A percentile compares a stretch with the other conserved stretches of the same genome.
Evolutionary conservation across 2,113 vertebrate genomes (phyloP).

Genomic region (Tiliqua scincoides): DNA sequence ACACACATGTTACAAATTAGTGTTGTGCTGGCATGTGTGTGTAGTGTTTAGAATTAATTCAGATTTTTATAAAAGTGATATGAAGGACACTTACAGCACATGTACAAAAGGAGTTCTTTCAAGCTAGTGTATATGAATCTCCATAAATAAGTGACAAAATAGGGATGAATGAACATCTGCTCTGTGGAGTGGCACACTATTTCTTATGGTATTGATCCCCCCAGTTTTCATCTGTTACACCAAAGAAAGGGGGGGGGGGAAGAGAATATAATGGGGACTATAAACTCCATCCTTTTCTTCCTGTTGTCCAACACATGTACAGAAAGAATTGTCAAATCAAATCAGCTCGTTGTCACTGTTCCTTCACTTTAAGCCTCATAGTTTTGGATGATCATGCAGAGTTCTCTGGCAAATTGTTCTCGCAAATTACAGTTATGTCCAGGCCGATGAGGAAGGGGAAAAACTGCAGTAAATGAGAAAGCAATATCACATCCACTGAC

Average conservation of each 20-base stretch:
- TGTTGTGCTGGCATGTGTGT: neutral
- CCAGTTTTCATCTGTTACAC: neutral
- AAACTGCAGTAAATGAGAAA: conserved; percentile 87
- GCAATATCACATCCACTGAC: conserved; percentile 42
- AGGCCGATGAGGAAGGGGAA: conserved; percentile 64
- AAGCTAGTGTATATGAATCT: neutral
- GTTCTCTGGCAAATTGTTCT: conserved; percentile 79
- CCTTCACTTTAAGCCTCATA: conserved; percentile 72
- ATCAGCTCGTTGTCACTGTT: conserved; percentile 20
- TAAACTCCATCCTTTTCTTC: neutral
- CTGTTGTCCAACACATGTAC: neutral
- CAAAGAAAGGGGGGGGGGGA: neutral
- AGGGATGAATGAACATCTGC: neutral
- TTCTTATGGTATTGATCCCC: neutral
- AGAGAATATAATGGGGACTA: neutral
- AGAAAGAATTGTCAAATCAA: conserved; percentile 28
- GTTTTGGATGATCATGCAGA: conserved; percentile 74
- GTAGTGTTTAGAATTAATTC: neutral
- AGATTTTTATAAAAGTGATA: neutral
- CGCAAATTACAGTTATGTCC: conserved; percentile 81
- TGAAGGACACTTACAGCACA: neutral
- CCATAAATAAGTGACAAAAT: neutral
- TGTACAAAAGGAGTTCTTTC: neutral
- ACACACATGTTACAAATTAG: neutral
- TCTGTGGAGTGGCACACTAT: neutral